Evolutionary conservation across 2,113 vertebrate species (phyloP).

Genomic region (Plecturocebus donacophilus): DNA sequence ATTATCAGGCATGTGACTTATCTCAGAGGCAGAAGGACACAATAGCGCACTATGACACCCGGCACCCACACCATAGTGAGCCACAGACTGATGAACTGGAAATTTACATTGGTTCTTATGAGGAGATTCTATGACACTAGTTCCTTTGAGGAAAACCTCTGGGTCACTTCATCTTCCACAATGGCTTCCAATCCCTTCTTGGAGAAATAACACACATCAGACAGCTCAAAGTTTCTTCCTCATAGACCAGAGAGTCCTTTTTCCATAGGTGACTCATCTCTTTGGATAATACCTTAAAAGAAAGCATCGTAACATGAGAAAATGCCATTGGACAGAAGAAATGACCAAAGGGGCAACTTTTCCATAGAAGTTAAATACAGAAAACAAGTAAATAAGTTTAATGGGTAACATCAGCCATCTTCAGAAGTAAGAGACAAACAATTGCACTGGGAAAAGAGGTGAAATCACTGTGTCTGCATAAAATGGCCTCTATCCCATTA

Average conservation of each 20-base stretch:
- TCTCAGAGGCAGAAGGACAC: slow-evolving; percentile 93
- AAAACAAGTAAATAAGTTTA: neutral
- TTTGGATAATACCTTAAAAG: slow-evolving; percentile 93
- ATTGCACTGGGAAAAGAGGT: neutral
- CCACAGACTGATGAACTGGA: slow-evolving; percentile 93
- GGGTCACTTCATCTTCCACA: slow-evolving; percentile 95
- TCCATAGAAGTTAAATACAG: neutral
- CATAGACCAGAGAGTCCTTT: slow-evolving; percentile 89
- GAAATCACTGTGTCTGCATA: neutral
- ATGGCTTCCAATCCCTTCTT: slow-evolving; percentile 95
- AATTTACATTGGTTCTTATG: slow-evolving; percentile 96
- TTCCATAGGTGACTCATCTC: slow-evolving; percentile 91
- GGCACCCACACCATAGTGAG: slow-evolving; percentile 94
- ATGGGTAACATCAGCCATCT: neutral
- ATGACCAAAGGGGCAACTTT: neutral
- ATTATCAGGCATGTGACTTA: slow-evolving; percentile 71
- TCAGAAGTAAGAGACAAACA: neutral
- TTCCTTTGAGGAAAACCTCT: slow-evolving; percentile 97
- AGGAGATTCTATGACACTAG: slow-evolving; percentile 98
- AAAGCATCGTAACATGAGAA: slow-evolving; percentile 54
- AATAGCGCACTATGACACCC: slow-evolving; percentile 93
- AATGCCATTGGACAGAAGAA: neutral
- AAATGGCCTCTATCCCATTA: neutral
- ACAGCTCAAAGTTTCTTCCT: slow-evolving; percentile 89
- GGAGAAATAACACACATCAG: slow-evolving; percentile 94